These are phyloP conservation scores for Pterostichus madidus DNA, from an alignment of 2,888 invertebrate genomes.

Conservation along the genomic window DNA sequence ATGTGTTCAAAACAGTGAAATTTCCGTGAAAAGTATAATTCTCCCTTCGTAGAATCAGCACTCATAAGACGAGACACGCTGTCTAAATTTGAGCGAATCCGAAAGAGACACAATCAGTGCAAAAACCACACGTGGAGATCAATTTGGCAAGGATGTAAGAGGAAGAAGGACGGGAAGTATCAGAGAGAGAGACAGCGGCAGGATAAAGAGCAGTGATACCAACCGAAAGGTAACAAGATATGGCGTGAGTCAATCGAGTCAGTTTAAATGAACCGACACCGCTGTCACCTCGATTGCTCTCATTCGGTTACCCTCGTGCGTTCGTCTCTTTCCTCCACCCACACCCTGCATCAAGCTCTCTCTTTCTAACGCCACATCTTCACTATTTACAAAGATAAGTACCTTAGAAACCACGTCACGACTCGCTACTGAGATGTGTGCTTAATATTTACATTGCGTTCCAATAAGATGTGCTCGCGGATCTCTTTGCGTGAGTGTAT, in stretches of 20 bases:
- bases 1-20: no score
- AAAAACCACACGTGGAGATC: slow-evolving; percentile 62
- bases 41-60: no score
- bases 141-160: slow-evolving; percentile 52
- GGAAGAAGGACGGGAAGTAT: slow-evolving; percentile 1
- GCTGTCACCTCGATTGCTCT: slow-evolving; percentile 73
- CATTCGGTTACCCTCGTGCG: slow-evolving; percentile 69
- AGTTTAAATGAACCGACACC: slow-evolving; percentile 75
- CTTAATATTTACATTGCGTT: slow-evolving; percentile 64
- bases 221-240: slow-evolving; percentile 74
- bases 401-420: slow-evolving; percentile 63
- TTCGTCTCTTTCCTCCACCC: slow-evolving; percentile 20
- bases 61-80: not conserved
- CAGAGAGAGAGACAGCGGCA: slow-evolving; percentile 42
- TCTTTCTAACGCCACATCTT: slow-evolving; percentile 51
- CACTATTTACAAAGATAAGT: slow-evolving; percentile 65
- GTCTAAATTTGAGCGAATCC: slow-evolving; percentile 50
- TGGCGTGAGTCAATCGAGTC: slow-evolving; percentile 75
- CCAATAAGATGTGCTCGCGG: slow-evolving; percentile 31
- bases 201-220: slow-evolving; percentile 64
- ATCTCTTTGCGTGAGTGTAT: slow-evolving; percentile 25
- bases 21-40: no score
- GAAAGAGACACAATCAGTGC: slow-evolving; percentile 55
- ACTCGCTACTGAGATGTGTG: slow-evolving; percentile 57
- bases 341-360: not conserved